Percentiles rank a stretch among this genome's conserved stretches.
Evolutionary conservation across 2,888 invertebrate genomes (phyloP).

Genomic region (Agonum fuliginosum): DNA sequence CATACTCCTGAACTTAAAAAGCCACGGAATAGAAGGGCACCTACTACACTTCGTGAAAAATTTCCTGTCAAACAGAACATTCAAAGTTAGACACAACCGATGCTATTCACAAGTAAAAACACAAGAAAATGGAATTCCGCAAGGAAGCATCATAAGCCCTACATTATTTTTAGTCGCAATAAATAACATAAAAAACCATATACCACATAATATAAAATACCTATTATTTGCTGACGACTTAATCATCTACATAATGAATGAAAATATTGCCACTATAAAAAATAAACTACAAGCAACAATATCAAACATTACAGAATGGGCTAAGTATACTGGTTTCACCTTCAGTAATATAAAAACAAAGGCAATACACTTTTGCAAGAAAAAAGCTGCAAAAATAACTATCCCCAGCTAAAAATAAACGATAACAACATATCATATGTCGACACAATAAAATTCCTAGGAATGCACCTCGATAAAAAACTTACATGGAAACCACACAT

Average conservation of each 20-base stretch:
- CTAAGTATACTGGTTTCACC: conserved; percentile 53
- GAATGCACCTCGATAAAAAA: conserved; percentile 59
- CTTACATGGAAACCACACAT: conserved; percentile 61
- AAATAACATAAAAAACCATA: conserved; percentile 48
- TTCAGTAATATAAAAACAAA: conserved; percentile 55
- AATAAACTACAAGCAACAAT: conserved; percentile 52
- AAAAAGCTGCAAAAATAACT: neutral
- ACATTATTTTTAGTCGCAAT: conserved; percentile 60
- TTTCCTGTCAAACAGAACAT: conserved; percentile 28
- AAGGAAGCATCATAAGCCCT: conserved; percentile 59
- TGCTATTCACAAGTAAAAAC: neutral
- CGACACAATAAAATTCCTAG: conserved; percentile 58
- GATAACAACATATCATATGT: neutral
- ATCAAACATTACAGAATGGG: conserved; percentile 36
- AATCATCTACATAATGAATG: too few species aligned
- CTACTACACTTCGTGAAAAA: conserved; percentile 20
- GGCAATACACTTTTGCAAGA: conserved; percentile 43
- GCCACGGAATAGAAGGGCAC: conserved; percentile 29
- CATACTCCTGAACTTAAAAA: neutral
- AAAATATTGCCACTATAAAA: conserved; percentile 49
- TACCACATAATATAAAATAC: too few species aligned
- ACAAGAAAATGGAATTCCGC: conserved; percentile 60
- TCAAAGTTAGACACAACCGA: neutral
- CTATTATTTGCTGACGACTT: too few species aligned
- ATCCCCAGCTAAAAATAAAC: conserved; percentile 37